These are phyloP conservation scores for Hypsopygia costalis DNA, from an alignment of 2,888 invertebrate genomes.

Conservation along the genomic window DNA sequence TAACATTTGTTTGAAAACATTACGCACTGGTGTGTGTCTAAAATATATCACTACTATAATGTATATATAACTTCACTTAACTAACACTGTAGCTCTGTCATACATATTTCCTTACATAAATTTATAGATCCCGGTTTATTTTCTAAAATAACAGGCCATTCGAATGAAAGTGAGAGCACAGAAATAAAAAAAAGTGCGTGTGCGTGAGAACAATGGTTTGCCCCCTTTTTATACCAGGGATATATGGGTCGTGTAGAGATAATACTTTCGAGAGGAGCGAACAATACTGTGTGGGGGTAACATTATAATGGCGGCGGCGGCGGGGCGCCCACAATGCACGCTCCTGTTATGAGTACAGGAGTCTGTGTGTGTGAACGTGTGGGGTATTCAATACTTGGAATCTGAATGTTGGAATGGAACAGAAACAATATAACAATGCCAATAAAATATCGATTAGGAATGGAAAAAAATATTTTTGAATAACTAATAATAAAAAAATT, in stretches of 20 bases:
- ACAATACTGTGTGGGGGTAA: constrained; percentile 36
- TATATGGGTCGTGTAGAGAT: constrained; percentile 61
- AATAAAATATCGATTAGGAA: too few relatives aligned
- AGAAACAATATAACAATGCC: constrained; percentile 1
- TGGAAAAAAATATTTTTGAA: too few relatives aligned
- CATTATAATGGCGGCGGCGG: constrained; percentile 25
- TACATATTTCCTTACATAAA: too few relatives aligned
- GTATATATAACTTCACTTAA: too few relatives aligned
- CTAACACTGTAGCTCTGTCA: too few relatives aligned
- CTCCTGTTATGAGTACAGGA: constrained; percentile 4
- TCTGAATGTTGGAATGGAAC: neutral
- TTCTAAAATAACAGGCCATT: too few relatives aligned
- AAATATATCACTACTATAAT: too few relatives aligned
- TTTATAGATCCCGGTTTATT: too few relatives aligned
- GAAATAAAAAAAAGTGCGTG: constrained; percentile 68
- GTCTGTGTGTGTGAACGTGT: constrained; percentile 9
- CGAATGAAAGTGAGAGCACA: constrained; percentile 10
- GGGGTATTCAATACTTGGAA: too few relatives aligned
- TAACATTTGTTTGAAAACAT: too few relatives aligned
- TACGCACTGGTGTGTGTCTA: too few relatives aligned
- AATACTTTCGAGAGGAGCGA: constrained; percentile 39
- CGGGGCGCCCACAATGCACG: constrained; percentile 18
- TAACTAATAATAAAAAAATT: too few relatives aligned
- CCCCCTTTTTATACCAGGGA: constrained; percentile 79
- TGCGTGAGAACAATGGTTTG: constrained; percentile 81